Evolutionary conservation across 1,140 invertebrate species (phyloP).

Genomic region (Pararge aegeria): DNA sequence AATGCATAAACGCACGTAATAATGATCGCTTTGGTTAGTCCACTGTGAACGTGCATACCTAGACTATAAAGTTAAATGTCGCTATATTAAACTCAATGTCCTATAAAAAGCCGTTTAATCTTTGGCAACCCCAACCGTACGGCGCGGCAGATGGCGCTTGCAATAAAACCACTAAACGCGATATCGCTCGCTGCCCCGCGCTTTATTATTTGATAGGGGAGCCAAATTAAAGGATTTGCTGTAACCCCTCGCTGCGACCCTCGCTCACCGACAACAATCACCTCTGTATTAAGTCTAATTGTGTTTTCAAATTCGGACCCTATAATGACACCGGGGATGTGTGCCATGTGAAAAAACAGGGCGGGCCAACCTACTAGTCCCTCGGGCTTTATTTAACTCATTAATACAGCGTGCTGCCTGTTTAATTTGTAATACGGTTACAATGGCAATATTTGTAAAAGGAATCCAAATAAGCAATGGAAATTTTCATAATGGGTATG

Average conservation of each 20-base stretch:
- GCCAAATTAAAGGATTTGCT: conserved; percentile 79
- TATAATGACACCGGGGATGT: conserved; percentile 58
- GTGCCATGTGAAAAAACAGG: conserved; percentile 71
- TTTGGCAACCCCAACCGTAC: conserved; percentile 25
- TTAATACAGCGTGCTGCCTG: conserved; percentile 32
- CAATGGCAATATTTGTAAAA: background rate
- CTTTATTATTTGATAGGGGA: conserved; percentile 78
- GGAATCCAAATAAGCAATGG: background rate
- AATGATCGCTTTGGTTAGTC: too few relatives aligned
- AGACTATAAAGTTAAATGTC: too few relatives aligned
- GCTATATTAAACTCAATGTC: background rate
- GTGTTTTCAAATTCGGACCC: conserved; percentile 77
- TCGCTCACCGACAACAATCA: conserved; percentile 73
- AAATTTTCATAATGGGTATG: background rate
- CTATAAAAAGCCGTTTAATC: background rate
- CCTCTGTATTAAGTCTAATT: conserved; percentile 80
- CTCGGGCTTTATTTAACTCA: conserved; percentile 64
- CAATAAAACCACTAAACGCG: conserved; percentile 79
- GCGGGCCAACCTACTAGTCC: conserved; percentile 50
- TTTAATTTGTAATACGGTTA: conserved; percentile 16
- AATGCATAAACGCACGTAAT: too few relatives aligned
- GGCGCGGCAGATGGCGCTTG: conserved; percentile 75
- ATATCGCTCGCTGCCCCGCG: conserved; percentile 70
- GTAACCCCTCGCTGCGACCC: conserved; percentile 70
- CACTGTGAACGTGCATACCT: too few relatives aligned